Conservation (phyloP, 2,113 vertebrate species). For the Mormyrus iriodes region DNA sequence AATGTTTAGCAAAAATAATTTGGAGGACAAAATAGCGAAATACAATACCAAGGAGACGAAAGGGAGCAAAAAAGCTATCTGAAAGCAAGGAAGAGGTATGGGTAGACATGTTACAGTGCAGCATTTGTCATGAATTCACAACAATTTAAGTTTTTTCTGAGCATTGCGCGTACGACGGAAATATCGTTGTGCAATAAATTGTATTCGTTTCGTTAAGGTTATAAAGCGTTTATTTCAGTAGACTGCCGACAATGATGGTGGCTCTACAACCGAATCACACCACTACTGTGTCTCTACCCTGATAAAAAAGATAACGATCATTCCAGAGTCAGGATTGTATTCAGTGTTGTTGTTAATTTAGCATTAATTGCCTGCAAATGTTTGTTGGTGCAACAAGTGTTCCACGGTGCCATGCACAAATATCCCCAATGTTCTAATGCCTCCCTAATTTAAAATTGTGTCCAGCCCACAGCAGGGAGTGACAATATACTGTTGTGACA, state of each 20-base stretch:
- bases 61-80: conserved; percentile 1
- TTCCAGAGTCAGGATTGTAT: neutral
- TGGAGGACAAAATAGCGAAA: neutral
- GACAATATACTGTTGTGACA: conserved; percentile 1
- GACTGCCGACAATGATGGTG: conserved; percentile 16
- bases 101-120: conserved; percentile 3
- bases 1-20: conserved; percentile 3
- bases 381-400: neutral
- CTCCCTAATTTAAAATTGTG: neutral
- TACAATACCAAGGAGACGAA: neutral
- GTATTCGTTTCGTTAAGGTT: neutral
- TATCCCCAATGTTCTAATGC: neutral
- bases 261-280: neutral
- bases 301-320: neutral
- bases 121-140: neutral
- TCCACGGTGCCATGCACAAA: neutral
- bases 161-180: neutral
- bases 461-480: neutral
- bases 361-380: neutral
- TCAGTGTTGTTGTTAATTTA: neutral
- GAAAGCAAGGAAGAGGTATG: conserved; percentile 17
- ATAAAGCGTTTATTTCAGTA: neutral
- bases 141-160: conserved; percentile 4
- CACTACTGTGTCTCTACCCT: neutral
- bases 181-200: neutral